phyloP scores from a whole-genome alignment of 2,888 invertebrate species.

The Dioctria linearis region DNA sequence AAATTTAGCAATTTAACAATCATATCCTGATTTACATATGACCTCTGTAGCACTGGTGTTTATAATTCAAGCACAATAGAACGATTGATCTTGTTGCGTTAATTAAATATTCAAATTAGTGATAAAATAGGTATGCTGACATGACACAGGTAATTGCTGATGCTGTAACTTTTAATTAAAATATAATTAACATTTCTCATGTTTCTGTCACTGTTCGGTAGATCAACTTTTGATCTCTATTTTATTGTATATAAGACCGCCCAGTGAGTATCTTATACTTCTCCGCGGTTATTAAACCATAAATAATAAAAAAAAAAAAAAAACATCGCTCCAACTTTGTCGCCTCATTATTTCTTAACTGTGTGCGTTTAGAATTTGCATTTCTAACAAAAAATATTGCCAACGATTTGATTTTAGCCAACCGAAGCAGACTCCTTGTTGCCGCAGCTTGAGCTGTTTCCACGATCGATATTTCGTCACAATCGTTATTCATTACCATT shows the following conservation, averaged over 20 bases:
- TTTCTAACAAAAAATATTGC: slow-evolving; percentile 41
- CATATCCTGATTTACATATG: background rate
- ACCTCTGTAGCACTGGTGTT: background rate
- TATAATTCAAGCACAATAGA: background rate
- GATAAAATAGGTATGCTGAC: slow-evolving; percentile 16
- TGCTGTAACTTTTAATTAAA: slow-evolving; percentile 49
- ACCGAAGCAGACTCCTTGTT: slow-evolving; percentile 40
- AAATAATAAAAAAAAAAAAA: background rate
- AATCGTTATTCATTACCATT: slow-evolving; percentile 52
- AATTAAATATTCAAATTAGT: slow-evolving; percentile 52
- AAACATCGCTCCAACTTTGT: slow-evolving; percentile 2
- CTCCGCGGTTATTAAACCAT: background rate
- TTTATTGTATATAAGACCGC: slow-evolving; percentile 9
- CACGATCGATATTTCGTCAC: slow-evolving; percentile 51
- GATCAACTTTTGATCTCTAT: slow-evolving; percentile 44
- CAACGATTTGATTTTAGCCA: slow-evolving; percentile 21
- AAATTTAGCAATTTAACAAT: background rate
- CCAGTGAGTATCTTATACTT: slow-evolving; percentile 9
- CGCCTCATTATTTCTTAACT: slow-evolving; percentile 33
- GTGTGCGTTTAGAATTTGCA: slow-evolving; percentile 25
- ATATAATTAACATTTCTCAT: slow-evolving; percentile 48
- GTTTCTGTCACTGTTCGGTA: slow-evolving; percentile 29
- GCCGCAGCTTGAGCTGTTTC: slow-evolving; percentile 32
- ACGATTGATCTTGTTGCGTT: slow-evolving; percentile 6
- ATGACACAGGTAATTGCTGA: slow-evolving; percentile 45